Evolutionary conservation across 2,113 vertebrate genomes (phyloP), one percentile per base, ranked within the genome.

Genomic region (Tragelaphus buxtoni): DNA sequence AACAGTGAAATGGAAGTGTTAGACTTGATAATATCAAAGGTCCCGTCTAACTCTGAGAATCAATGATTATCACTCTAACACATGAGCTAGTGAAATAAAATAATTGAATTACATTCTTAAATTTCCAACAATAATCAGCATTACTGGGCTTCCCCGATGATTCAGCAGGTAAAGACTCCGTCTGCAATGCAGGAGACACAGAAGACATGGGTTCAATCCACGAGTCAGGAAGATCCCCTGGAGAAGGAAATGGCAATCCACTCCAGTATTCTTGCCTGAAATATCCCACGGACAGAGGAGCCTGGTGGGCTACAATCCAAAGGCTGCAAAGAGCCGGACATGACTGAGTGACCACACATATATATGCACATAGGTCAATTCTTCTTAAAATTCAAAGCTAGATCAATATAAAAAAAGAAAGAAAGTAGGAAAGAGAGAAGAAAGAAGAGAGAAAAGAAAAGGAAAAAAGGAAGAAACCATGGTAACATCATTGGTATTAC

Each of bases 381-480:
- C 11, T 56, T 85, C 47, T 77, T 96, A 79, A 82, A 80, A 56
- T 39, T 80, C 55, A 61, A 39, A 20, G 7, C 14, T 47, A 80
- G 22, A 61, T 79, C 5, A 60, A 47, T 11, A 76, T 1, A 17
- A 20, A 24, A 24, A 53, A 42, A 53, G 5, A 32, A 49, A 49
- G 18, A n/a, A n/a, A 9, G 16, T 13, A 80, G 1, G 26, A 45
- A 74, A 20, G 4, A 1, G 28, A 4, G 26, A 11, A 13, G 17
- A 8, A 5, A 7, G 26, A 8, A 6, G 0, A 3, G 2, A 32
- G 4, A 49, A 3, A 28, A 9, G 3, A 4, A n/a, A 30, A 77
- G 26, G 42, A 9, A 32, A 49, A 8, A 35, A 14, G 28, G 5
- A 72, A 58, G 20, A 79, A 49, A 32, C 2, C 4, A 60, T 2